Evolutionary conservation across 2,113 vertebrate genomes (phyloP).

Genomic region (Eurypyga helias): DNA sequence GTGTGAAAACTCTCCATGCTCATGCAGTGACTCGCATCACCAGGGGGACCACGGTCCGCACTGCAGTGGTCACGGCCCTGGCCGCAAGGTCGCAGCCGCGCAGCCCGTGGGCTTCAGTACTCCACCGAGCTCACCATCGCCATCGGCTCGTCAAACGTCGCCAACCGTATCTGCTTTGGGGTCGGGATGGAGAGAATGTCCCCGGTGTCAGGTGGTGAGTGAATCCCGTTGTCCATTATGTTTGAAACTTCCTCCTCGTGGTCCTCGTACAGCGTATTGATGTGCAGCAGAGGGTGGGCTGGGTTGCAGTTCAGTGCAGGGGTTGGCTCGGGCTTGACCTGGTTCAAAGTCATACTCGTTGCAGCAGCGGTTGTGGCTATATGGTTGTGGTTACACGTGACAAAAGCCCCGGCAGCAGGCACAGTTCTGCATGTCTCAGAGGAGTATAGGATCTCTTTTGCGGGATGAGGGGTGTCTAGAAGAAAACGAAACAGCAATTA

Average conservation of each 20-base stretch:
- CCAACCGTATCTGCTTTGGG: slow-evolving; percentile 79
- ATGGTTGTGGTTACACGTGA: slow-evolving; percentile 73
- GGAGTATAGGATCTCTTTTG: slow-evolving; percentile 75
- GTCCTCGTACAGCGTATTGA: slow-evolving; percentile 81
- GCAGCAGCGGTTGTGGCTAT: slow-evolving; percentile 56
- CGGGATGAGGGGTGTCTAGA: slow-evolving; percentile 74
- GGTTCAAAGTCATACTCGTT: slow-evolving; percentile 63
- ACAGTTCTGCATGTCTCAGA: slow-evolving; percentile 70
- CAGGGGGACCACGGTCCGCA: not conserved
- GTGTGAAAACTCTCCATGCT: slow-evolving; percentile 65
- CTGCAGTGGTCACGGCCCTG: not conserved
- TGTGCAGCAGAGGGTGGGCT: slow-evolving; percentile 79
- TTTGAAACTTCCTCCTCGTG: slow-evolving; percentile 73
- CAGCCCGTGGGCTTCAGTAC: slow-evolving; percentile 57
- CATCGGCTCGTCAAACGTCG: slow-evolving; percentile 79
- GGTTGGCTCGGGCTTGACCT: slow-evolving; percentile 71
- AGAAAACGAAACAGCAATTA: slow-evolving; percentile 24
- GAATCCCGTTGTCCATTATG: slow-evolving; percentile 62
- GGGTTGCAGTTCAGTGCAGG: slow-evolving; percentile 78
- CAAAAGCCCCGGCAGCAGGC: slow-evolving; percentile 72
- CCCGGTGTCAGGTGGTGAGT: slow-evolving; percentile 58
- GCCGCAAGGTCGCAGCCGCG: not conserved
- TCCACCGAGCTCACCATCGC: slow-evolving; percentile 80
- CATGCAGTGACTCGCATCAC: slow-evolving; percentile 63
- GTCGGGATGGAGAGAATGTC: slow-evolving; percentile 77